phyloP scores from a whole-genome alignment of 2,113 vertebrate species.

The Lepus americanus region DNA sequence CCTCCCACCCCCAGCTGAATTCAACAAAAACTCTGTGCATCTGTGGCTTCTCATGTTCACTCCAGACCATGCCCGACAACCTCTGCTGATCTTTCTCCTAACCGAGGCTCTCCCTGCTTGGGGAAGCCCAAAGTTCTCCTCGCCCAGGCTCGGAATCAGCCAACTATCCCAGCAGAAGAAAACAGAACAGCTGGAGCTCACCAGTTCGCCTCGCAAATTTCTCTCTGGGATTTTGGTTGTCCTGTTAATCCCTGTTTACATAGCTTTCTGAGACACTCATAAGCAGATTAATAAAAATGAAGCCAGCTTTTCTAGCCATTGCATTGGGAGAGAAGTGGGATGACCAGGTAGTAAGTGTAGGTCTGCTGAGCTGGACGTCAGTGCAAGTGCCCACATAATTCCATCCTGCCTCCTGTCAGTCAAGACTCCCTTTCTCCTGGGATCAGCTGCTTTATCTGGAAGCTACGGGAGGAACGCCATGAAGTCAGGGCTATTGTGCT shows the following conservation, averaged over 20 bases:
- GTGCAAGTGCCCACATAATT: too few relatives aligned
- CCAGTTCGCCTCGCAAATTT: background rate
- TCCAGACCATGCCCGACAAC: background rate
- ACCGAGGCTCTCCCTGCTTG: background rate
- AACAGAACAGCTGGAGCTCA: background rate
- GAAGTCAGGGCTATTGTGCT: too few relatives aligned
- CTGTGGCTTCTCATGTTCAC: background rate
- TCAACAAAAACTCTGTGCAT: background rate
- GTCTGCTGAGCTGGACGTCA: too few relatives aligned
- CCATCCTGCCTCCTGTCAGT: too few relatives aligned
- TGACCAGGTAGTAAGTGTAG: too few relatives aligned
- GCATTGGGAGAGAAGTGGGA: background rate
- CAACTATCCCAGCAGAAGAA: background rate
- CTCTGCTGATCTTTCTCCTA: background rate
- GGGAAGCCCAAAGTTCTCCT: background rate
- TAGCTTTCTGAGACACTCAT: background rate
- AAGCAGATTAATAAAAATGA: too few relatives aligned
- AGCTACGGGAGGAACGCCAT: too few relatives aligned
- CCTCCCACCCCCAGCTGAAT: background rate
- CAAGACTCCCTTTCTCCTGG: too few relatives aligned
- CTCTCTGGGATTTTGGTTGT: constrained; percentile 18
- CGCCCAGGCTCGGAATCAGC: background rate
- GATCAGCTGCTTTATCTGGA: too few relatives aligned
- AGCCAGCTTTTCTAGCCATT: background rate
- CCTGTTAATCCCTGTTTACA: background rate